Conservation (phyloP, 2,797 vertebrate genomes). For the Sebastes taczanowskii region DNA sequence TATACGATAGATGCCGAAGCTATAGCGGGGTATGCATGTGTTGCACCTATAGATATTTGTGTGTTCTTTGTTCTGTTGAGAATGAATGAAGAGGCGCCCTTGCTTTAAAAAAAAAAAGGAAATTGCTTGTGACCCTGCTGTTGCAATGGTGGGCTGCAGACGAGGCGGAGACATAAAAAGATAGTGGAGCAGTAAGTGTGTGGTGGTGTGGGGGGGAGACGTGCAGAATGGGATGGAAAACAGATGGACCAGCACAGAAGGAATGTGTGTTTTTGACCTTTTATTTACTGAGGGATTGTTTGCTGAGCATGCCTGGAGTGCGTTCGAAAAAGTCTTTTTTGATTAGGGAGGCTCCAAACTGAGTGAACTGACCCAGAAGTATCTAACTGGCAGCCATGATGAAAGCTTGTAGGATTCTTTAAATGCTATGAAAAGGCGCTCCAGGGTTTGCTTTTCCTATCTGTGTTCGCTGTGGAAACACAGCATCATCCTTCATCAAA, state of each 20-base stretch:
- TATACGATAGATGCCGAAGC: background rate
- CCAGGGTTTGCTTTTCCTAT: constrained; percentile 5
- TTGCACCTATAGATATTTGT: background rate
- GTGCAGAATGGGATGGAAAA: background rate
- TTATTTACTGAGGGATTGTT: constrained; percentile 47
- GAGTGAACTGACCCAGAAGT: constrained; percentile 36
- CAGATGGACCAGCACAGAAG: background rate
- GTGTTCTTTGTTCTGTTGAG: background rate
- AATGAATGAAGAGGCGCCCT: background rate
- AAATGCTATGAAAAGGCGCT: constrained; percentile 18
- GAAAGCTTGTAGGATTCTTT: constrained; percentile 17
- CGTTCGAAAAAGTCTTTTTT: constrained; percentile 23
- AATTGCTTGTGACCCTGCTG: constrained; percentile 34
- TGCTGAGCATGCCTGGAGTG: constrained; percentile 18
- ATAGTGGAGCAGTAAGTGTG: constrained; percentile 3
- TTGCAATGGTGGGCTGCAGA: constrained; percentile 8
- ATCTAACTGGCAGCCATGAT: constrained; percentile 31
- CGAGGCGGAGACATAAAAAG: background rate
- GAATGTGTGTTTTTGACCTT: constrained; percentile 32
- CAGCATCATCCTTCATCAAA: background rate
- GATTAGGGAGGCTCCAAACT: constrained; percentile 41
- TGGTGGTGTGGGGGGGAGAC: background rate
- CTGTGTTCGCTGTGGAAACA: background rate
- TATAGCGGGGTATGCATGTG: background rate
- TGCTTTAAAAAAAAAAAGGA: background rate